Evolutionary conservation across 2,888 invertebrate genomes (phyloP).

Genomic region (Campopleginae sp.): DNA sequence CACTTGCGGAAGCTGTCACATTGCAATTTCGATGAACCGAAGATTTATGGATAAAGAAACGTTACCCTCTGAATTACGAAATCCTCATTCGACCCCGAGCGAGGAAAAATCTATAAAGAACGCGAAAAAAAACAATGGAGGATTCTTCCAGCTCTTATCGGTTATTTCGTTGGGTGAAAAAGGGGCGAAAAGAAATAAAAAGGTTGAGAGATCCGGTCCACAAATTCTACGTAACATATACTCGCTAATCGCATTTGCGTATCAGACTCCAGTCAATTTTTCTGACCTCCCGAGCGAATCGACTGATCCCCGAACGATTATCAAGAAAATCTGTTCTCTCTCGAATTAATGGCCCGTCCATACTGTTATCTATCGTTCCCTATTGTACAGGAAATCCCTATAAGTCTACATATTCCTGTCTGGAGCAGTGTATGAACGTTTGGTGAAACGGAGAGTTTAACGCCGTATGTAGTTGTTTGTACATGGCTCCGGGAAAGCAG

Average conservation of each 20-base stretch:
- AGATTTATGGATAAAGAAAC: neutral
- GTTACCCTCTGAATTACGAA: neutral
- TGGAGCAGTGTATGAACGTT: neutral
- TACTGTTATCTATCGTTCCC: slow-evolving; percentile 66
- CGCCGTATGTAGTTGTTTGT: slow-evolving; percentile 45
- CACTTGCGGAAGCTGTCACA: neutral
- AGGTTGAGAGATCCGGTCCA: slow-evolving; percentile 22
- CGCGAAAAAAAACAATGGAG: neutral
- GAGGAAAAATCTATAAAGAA: slow-evolving; percentile 4
- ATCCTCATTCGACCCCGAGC: neutral
- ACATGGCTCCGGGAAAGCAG: slow-evolving; percentile 35
- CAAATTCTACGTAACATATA: slow-evolving; percentile 35
- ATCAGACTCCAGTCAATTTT: slow-evolving; percentile 83
- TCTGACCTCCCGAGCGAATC: slow-evolving; percentile 80
- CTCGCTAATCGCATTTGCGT: slow-evolving; percentile 80
- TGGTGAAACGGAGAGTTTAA: slow-evolving; percentile 38
- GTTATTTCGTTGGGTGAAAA: neutral
- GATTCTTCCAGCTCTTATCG: neutral
- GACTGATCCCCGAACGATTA: slow-evolving; percentile 76
- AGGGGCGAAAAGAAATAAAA: slow-evolving; percentile 32
- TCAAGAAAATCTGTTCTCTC: slow-evolving; percentile 71
- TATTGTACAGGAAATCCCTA: slow-evolving; percentile 37
- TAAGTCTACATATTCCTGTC: slow-evolving; percentile 13
- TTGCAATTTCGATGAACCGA: neutral
- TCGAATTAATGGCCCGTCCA: slow-evolving; percentile 49